phyloP scores from a whole-genome alignment of 2,797 vertebrate species.

The Odontamblyopus rebecca region DNA sequence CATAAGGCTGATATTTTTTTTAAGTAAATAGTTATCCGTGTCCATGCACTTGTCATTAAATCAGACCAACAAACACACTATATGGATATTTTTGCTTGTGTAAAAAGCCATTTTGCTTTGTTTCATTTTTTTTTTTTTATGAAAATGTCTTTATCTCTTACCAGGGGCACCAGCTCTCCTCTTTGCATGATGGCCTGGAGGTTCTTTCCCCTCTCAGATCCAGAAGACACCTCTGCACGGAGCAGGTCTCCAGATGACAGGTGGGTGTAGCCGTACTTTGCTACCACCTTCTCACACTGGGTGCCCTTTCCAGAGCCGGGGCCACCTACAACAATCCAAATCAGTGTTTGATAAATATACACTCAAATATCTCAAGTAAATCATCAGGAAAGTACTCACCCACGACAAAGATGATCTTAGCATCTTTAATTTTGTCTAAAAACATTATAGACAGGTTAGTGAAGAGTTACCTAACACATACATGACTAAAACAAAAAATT shows the following conservation, averaged over 20 bases:
- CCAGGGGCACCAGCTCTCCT: constrained; percentile 94
- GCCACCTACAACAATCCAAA: constrained; percentile 77
- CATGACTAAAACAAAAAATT: too few relatives aligned
- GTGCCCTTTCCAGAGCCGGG: constrained; percentile 97
- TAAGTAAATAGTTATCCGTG: too few relatives aligned
- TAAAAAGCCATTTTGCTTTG: not conserved
- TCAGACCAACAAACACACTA: too few relatives aligned
- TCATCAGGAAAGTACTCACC: constrained; percentile 82
- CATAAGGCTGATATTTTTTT: too few relatives aligned
- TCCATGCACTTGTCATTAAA: too few relatives aligned
- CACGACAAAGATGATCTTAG: constrained; percentile 98
- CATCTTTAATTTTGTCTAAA: constrained; percentile 92
- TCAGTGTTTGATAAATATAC: not conserved
- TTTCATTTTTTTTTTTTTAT: not conserved
- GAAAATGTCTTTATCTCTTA: constrained; percentile 63
- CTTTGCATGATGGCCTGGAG: constrained; percentile 97
- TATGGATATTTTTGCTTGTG: not conserved
- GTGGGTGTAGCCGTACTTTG: constrained; percentile 96
- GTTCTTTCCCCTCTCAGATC: constrained; percentile 90
- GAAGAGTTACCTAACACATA: not conserved
- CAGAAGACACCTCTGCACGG: constrained; percentile 88
- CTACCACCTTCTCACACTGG: constrained; percentile 93
- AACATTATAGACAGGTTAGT: constrained; percentile 3
- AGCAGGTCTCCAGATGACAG: constrained; percentile 96
- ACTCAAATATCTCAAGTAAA: not conserved